Conservation (phyloP, 2,113 vertebrate species). For the Bos taurus region ARS-UCD2.0 NC_037328.1:30113501-30114000, state of each 20-base stretch:
- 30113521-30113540: neutral
- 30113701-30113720: neutral
- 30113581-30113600: neutral
- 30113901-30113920: too few relatives aligned
- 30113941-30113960: too few relatives aligned
- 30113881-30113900: fast-evolving
- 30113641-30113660: neutral
- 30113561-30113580: neutral
- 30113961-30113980: too few relatives aligned
- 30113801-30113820: neutral
- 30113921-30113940: too few relatives aligned
- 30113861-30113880: too few relatives aligned
- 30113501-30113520: neutral
- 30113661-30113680: neutral
- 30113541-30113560: neutral
- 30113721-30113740: neutral
- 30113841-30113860: neutral
- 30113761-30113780: neutral
- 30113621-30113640: neutral
- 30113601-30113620: neutral
- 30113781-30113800: neutral
- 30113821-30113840: neutral
- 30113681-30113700: neutral
- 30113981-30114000: too few relatives aligned
- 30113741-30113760: neutral